phyloP scores from a whole-genome alignment of 2,113 vertebrate species.

The Phoxinus phoxinus region DNA sequence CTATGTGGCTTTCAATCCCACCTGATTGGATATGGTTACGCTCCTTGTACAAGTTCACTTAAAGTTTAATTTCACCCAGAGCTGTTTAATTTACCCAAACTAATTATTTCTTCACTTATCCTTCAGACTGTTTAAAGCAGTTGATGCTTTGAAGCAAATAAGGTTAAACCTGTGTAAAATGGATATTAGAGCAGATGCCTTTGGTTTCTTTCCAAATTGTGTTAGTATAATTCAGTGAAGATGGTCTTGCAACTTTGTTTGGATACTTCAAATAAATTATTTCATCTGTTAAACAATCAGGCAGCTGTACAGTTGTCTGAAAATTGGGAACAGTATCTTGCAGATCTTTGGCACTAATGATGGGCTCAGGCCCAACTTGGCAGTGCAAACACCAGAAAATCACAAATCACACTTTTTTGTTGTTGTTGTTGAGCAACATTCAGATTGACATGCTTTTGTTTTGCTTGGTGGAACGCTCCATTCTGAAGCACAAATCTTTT shows the following conservation, averaged over 20 bases:
- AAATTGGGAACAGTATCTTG: slow-evolving; percentile 16
- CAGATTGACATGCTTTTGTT: slow-evolving; percentile 32
- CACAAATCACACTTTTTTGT: slow-evolving; percentile 4
- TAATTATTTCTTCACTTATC: slow-evolving; percentile 11
- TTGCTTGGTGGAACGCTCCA: neutral
- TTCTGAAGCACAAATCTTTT: slow-evolving; percentile 6
- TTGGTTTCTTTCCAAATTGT: slow-evolving; percentile 17
- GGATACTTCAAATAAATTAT: neutral
- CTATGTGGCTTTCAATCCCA: neutral
- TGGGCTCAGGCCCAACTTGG: slow-evolving; percentile 37
- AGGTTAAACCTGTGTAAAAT: neutral
- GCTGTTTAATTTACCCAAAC: slow-evolving; percentile 7
- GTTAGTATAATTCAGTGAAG: slow-evolving; percentile 19
- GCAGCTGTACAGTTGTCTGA: slow-evolving; percentile 35
- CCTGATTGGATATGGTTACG: slow-evolving; percentile 10
- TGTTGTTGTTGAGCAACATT: slow-evolving; percentile 27
- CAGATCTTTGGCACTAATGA: slow-evolving; percentile 39
- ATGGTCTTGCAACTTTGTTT: slow-evolving; percentile 22
- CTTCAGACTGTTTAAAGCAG: slow-evolving; percentile 12
- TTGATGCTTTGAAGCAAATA: slow-evolving; percentile 6
- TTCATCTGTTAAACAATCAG: neutral
- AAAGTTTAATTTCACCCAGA: slow-evolving; percentile 2
- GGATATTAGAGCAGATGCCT: slow-evolving; percentile 24
- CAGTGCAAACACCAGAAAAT: slow-evolving; percentile 28
- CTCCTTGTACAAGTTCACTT: neutral